Evolutionary conservation across 2,797 vertebrate genomes (phyloP), one percentile per base, ranked within the genome.

Genomic region (Molossus molossus): DNA sequence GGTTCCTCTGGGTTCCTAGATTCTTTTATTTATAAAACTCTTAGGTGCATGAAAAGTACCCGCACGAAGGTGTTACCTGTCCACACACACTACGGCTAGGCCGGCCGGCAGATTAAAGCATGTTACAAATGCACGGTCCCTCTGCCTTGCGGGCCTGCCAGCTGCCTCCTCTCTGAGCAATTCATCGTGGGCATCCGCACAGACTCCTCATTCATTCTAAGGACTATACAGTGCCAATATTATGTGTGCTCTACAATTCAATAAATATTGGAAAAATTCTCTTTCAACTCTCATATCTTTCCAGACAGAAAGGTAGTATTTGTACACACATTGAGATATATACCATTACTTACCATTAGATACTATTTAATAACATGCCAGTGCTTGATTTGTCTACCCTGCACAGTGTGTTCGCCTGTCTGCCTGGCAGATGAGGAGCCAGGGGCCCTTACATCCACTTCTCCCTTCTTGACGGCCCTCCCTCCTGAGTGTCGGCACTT

Each of bases 121-220:
- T 2, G 6, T 33, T 62, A 81, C 15, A 76, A 50, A 70, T 27
- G 33, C 67, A 21, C 11, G 5, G 14, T 2, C 11, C 33, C 79
- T 37, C 17, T 0, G 9, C 1, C 18, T 40, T 6, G 23, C 6
- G 15, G 40, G 8, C 25, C 75, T 12, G 8, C 6, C 55, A 48
- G 4, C n/a, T 69, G 23, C 67, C 20, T 55, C 21, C 55, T 87
- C 27, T 15, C 33, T 6, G 25, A 29, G n/a, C n/a, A 23, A 27
- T 18, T 14, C 0, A 21, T 5, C 9, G 25, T 0, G 27, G 6
- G 1, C 11, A 5, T 1, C 25, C 25, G 67, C 65, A 9, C 0
- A 53, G 0, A 15, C 14, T 10, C 21, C 37, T 58, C 64, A 10
- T 20, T 79, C 76, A 48, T 76, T 70, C 75, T 50, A 27, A 40